Percentiles rank a stretch among this genome's conserved stretches.
phyloP scores from a whole-genome alignment of 2,113 vertebrate species.

The Echinops telfairi region DNA sequence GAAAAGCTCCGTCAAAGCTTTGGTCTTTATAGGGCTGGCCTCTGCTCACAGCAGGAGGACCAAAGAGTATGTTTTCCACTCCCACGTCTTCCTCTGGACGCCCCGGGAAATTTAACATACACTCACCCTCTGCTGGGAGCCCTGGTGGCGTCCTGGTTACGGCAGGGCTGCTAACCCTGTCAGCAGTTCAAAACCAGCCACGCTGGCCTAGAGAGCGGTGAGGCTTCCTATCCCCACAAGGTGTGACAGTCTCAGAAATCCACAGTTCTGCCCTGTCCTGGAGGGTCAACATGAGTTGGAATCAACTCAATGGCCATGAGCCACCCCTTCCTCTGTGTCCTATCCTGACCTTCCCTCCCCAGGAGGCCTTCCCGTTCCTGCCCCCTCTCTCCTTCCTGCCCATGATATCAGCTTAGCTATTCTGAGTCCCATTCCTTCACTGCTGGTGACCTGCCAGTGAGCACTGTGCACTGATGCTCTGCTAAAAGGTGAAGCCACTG shows the following conservation, averaged over 20 bases:
- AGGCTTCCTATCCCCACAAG: too few species aligned
- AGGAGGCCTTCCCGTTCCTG: too few species aligned
- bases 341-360: too few species aligned
- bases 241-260: too few species aligned
- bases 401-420: constrained; percentile 8
- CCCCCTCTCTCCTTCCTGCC: constrained; percentile 45
- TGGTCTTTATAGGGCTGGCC: not conserved
- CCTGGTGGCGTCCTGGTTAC: not conserved
- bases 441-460: too few species aligned
- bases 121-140: not conserved
- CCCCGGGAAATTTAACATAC: not conserved
- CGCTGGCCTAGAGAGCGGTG: too few species aligned
- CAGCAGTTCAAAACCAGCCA: too few species aligned
- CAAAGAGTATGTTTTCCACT: not conserved
- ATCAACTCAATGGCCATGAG: too few species aligned
- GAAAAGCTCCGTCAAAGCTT: not conserved
- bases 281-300: too few species aligned
- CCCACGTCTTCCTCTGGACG: not conserved
- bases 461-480: not conserved
- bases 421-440: not conserved
- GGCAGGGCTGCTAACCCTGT: too few species aligned
- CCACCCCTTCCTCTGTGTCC: too few species aligned
- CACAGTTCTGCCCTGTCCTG: too few species aligned
- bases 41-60: not conserved
- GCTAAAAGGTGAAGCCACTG: not conserved